Base-by-base conservation (phyloP, 1,140 invertebrate species). In the Reticulitermes speratus region DNA sequence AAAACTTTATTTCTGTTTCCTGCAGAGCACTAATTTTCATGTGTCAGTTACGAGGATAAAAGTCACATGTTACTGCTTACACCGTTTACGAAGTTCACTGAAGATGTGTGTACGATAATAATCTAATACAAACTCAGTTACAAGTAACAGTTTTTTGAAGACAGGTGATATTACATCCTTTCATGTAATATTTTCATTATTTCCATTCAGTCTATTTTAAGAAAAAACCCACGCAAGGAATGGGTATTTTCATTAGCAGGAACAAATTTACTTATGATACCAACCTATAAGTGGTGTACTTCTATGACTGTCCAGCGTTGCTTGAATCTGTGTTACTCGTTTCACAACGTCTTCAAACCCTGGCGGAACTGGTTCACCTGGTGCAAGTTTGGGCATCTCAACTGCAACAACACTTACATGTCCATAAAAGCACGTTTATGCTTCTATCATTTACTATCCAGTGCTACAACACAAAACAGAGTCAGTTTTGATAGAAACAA, bases 291-390 rank as follows among this genome's bases (percentile, higher is more conserved):
- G 87, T 23, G 91, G 90, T 9, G 89, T 88, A n/a, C 88, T 88
- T 86, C 89, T 69, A 90, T 91, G 88, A 89, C 91, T 85, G 45
- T 94, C 92, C 21, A 94, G 89, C 75, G 91, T 91, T 88, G 92
- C 91, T 88, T 94, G 93, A 83, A 95, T 94, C 6, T 92, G 89
- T 0, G 93, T 91, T 8, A 90, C 88, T 23, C 91, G 90, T 25
- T 91, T 90, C 25, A 94, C 90, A 86, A 94, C 93, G 88, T 94
- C 94, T 89, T 95, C 95, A 91, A 94, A 94, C 6, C 95, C 95
- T 8, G 95, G 95, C 83, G 95, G 95, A 55, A 95, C 91, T 38
- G 95, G 95, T 90, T 95, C 94, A 21, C 94, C 94, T 19, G 94
- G 93, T 38, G 83, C 83, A 84, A 84, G 83, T 55, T 45, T 52